Evolutionary conservation across 1,140 invertebrate genomes (phyloP), one percentile per base, ranked within the genome.

Genomic region (Drosophila ficusphila): DNA sequence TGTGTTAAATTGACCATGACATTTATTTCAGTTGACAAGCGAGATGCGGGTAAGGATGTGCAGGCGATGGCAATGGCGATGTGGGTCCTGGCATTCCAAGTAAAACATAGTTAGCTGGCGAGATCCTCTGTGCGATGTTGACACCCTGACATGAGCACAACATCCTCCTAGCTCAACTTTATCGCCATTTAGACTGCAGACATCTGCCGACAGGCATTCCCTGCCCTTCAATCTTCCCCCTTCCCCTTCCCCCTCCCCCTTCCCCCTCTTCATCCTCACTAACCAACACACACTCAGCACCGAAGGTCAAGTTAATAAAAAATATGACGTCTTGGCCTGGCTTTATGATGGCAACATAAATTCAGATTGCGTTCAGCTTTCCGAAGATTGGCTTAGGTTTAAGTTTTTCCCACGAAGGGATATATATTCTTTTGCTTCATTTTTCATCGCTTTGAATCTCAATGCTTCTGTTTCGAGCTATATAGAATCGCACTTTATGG

Each of bases 1-100:
- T 60, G 48, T 74, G 73, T 60, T 52, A 73, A 86, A 74, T 77
- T 86, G 73, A 75, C 81, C 82, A 71, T 82, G 73, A 86, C 72
- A 73, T 68, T 85, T 79, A 62, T 65, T 39, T 51, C 54, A 23
- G 27, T 51, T 51, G 56, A 38, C 68, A 61, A 42, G 39, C 16
- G 16, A 4, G 21, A 31, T 41, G 41, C 9, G 46, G 47, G 21
- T 34, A 53, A 19, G 42, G 11, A 54, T 68, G 27, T 58, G 23
- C 19, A 19, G 19, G 38, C 44, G 31, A 8, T 16, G n/a, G n/a
- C n/a, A n/a, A n/a, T n/a, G n/a, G n/a, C n/a, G n/a, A n/a, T 31
- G 46, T 64, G n/a, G n/a, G 41, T 56, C 52, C 52, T 65, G 51
- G 46, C 69, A 42, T 58, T 51, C 39, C 25, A 64, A 27, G 27